Evolutionary conservation across 1,140 invertebrate species (phyloP).

Genomic region (Macrosteles quadrilineatus): DNA sequence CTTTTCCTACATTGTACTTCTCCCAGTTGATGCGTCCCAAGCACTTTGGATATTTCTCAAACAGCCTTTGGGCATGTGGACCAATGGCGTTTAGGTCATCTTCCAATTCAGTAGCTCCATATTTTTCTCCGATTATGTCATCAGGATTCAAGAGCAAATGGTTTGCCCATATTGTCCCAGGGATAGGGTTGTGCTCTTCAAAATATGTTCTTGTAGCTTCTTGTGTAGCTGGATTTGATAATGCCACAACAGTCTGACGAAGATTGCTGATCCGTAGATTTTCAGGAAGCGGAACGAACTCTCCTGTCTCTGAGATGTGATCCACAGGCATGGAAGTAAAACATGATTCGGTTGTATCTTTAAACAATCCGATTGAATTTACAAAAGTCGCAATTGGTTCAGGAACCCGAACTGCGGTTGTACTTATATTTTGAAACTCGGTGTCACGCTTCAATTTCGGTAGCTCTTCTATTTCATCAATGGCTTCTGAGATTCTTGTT

Average conservation of each 20-base stretch:
- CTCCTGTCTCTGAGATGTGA: no score
- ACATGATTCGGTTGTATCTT: neutral
- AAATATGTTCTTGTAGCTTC: neutral
- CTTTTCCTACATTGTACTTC: neutral
- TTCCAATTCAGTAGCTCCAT: neutral
- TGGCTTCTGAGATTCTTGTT: neutral
- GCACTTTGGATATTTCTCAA: neutral
- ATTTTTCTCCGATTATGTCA: neutral
- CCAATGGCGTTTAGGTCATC: neutral
- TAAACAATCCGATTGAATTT: constrained; percentile 4
- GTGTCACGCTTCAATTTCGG: neutral
- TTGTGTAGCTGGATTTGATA: neutral
- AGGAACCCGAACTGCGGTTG: neutral
- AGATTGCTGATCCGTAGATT: neutral
- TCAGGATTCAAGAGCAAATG: neutral
- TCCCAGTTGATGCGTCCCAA: neutral
- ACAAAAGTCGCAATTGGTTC: neutral
- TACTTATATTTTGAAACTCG: neutral
- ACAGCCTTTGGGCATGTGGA: neutral
- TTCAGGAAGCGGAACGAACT: neutral
- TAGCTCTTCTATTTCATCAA: constrained; percentile 1
- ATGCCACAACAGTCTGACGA: neutral
- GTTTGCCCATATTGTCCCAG: neutral
- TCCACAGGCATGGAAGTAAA: neutral
- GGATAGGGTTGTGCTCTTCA: neutral